phyloP scores from a whole-genome alignment of 2,888 invertebrate species.

The Mechanitis messenoides region DNA sequence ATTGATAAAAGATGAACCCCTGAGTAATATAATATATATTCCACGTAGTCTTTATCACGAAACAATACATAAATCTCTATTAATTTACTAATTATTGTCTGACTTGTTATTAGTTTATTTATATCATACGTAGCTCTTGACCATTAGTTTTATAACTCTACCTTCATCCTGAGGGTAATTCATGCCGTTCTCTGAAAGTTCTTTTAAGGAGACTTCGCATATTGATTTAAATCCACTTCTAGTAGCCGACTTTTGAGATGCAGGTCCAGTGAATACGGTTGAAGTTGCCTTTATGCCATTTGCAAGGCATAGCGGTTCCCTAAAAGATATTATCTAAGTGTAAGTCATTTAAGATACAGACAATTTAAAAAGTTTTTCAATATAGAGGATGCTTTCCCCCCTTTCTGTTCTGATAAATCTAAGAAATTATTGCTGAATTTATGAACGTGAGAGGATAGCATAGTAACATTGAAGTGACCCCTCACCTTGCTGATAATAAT shows the following conservation, averaged over 20 bases:
- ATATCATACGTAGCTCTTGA: slow-evolving; percentile 37
- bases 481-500: slow-evolving; percentile 53
- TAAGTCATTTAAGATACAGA: background rate
- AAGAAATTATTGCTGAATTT: too few species aligned
- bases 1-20: too few species aligned
- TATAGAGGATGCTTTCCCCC: too few species aligned
- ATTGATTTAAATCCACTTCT: slow-evolving; percentile 46
- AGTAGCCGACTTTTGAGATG: slow-evolving; percentile 49
- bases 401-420: too few species aligned
- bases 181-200: slow-evolving; percentile 48
- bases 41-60: too few species aligned
- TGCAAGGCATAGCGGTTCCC: slow-evolving; percentile 43
- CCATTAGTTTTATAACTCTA: slow-evolving; percentile 49
- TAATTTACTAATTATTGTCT: too few species aligned
- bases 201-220: slow-evolving; percentile 37
- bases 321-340: slow-evolving; percentile 29
- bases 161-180: slow-evolving; percentile 47
- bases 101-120: background rate
- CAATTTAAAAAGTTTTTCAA: too few species aligned
- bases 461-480: too few species aligned
- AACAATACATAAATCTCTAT: too few species aligned
- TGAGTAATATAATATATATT: too few species aligned
- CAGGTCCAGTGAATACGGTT: slow-evolving; percentile 55
- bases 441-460: too few species aligned
- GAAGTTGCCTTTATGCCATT: slow-evolving; percentile 48